A percentile compares a stretch with the other conserved stretches of the same genome.
Conservation (phyloP, 2,888 invertebrate species). For the Ceramica pisi region DNA sequence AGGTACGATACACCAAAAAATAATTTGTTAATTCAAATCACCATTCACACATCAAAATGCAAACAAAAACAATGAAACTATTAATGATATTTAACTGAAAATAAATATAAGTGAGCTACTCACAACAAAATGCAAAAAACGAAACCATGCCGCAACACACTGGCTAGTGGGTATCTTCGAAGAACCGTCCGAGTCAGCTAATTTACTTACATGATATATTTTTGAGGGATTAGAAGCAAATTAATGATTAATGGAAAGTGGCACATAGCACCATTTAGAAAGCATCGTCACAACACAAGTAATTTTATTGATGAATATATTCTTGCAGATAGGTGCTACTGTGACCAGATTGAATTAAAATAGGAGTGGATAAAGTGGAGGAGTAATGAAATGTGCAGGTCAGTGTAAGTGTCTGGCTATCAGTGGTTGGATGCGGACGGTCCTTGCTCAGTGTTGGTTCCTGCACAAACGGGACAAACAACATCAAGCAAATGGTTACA, state of each 20-base stretch:
- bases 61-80: slow-evolving; percentile 74
- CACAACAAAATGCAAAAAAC: slow-evolving; percentile 89
- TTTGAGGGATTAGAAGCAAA: slow-evolving; percentile 50
- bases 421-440: slow-evolving; percentile 85
- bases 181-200: slow-evolving; percentile 81
- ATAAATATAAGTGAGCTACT: slow-evolving; percentile 78
- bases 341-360: slow-evolving; percentile 30
- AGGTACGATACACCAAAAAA: slow-evolving; percentile 17
- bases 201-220: slow-evolving; percentile 69
- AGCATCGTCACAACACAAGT: not conserved
- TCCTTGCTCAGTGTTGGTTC: slow-evolving; percentile 88
- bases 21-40: slow-evolving; percentile 45
- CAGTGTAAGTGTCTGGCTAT: slow-evolving; percentile 71
- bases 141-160: slow-evolving; percentile 88
- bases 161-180: slow-evolving; percentile 78
- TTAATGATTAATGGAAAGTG: slow-evolving; percentile 22
- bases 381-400: slow-evolving; percentile 63
- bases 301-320: not conserved
- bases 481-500: slow-evolving; percentile 87
- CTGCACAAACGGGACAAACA: slow-evolving; percentile 87
- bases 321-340: slow-evolving; percentile 25
- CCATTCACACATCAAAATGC: slow-evolving; percentile 68
- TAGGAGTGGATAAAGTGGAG: slow-evolving; percentile 48
- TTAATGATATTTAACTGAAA: slow-evolving; percentile 63
- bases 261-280: slow-evolving; percentile 36